Base-by-base conservation (phyloP, 1,140 invertebrate species). In the Augochlora pura region DNA sequence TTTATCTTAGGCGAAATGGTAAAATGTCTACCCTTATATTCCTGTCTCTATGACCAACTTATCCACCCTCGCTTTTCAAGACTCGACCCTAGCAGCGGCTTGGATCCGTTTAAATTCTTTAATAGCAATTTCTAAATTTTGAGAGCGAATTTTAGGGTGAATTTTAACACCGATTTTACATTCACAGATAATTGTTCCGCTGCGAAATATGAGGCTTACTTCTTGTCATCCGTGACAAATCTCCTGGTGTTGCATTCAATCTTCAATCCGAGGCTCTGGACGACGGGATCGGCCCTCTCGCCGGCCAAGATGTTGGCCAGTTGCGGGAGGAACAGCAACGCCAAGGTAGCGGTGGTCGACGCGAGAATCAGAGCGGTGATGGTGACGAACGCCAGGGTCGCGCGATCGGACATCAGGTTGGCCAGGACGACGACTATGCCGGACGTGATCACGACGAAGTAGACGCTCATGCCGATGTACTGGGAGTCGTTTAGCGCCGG, bases 401-500 rank as follows among this genome's bases (percentile, higher is more conserved):
- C 96, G 49, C 96, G 94, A 87, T 98, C 97, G 16, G 96, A 96
- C 62, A 98, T 95, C 16, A 98, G 94, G 87, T 97, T 97, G 9
- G 97, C 97, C 72, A 98, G 93, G 0, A 97, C 96, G 0, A 98
- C 96, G 3, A 98, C 96, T 85, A 97, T 96, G 8, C 96, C 95
- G 63, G 96, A 97, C 42, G 97, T 97, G 75, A 98, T 97, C 21
- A 98, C 97, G 2, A 98, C 97, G 68, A 97, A 97, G 90, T 99
- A 98, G 1, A 99, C 97, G 82, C 97, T 98, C 89, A 98, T 96
- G 6, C 97, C 97, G 83, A 99, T 99, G 91, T 99, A 99, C 90
- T 99, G 98, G 21, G 98, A 99, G 92, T 99, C 99, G 91, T 99
- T 99, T 14, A 99, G 93, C 0, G 98, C 98, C n/a, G 98, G 97